Evolutionary conservation across 2,888 invertebrate genomes (phyloP), one percentile per base, ranked within the genome.

Genomic region (Noctua janthina): DNA sequence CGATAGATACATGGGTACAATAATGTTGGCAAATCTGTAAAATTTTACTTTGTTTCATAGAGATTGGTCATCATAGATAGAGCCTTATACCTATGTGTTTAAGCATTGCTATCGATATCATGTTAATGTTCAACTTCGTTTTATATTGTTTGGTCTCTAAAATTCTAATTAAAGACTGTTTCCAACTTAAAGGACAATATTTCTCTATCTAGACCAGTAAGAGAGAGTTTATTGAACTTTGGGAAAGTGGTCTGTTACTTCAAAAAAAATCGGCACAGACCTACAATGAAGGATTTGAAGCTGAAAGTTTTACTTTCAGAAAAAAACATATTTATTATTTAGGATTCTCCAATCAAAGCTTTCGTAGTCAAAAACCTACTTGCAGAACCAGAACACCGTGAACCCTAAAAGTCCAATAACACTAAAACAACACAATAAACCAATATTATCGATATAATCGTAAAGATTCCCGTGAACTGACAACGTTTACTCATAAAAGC

Each of bases 401-500:
- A 79, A 83, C 68, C 79, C 77, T 80, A 78, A 73, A 86, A 74
- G 23, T 69, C n/a, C 54, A 83, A 78, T 77, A 80, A 81, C 78
- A 84, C 74, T 82, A 87, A 86, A 86, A 88, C 81, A 87, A 86
- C 85, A 80, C 84, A 86, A 90, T 86, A 88, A 88, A 90, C 79
- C 76, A 85, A 88, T 86, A 89, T 84, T 85, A 89, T 87, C 87
- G 83, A 87, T 88, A 88, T 84, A 88, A 90, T 82, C 90, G 84
- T 90, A 86, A 89, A 89, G 83, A 87, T 88, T 89, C 89, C 82
- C 86, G 90, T 89, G 89, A 89, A 89, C 94, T 93, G 94, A 92
- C 93, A 92, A 89, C 89, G 93, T 93, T 93, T 93, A 93, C 94
- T 93, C 94, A 95, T 95, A 94, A 95, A 93, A 92, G 90, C 86